Percentiles rank a stretch among this genome's conserved stretches.
These are phyloP conservation scores for Sceloporus tristichus DNA, from an alignment of 2,113 vertebrate species.

Conservation along the genomic window DNA sequence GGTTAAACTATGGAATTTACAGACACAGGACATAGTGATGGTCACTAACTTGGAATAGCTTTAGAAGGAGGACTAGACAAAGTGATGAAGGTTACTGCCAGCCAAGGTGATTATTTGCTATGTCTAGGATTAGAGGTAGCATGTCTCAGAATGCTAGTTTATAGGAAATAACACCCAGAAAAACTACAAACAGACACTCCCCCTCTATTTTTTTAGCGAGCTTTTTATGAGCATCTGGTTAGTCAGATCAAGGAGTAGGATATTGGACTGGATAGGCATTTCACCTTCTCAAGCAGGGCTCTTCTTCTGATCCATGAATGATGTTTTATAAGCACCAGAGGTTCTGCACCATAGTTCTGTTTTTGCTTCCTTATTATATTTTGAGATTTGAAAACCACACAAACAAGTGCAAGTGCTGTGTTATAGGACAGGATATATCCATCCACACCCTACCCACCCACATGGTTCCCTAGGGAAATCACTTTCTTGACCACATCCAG, in stretches of 20 bases:
- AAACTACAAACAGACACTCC: not conserved
- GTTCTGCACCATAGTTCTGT: not conserved
- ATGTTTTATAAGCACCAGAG: not conserved
- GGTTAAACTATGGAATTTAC: not conserved
- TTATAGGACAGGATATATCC: not conserved
- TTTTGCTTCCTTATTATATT: not conserved
- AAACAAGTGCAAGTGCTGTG: not conserved
- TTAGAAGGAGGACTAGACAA: not conserved
- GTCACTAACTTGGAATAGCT: not conserved
- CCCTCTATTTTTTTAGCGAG: not conserved
- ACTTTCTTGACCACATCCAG: slow-evolving; percentile 1
- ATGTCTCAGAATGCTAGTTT: not conserved
- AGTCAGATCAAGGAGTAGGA: too few species aligned
- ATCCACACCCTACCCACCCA: not conserved
- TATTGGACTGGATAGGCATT: not conserved
- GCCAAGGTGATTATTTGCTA: not conserved
- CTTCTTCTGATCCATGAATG: not conserved
- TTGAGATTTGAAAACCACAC: not conserved
- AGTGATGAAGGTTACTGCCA: not conserved
- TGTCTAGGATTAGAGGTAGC: not conserved
- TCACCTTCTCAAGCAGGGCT: not conserved
- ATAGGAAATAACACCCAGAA: not conserved
- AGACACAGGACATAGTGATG: not conserved
- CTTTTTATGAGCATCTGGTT: not conserved
- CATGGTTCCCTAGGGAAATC: slow-evolving; percentile 25